Evolutionary conservation across 2,888 invertebrate species (phyloP).

Genomic region (Colostygia pectinataria): DNA sequence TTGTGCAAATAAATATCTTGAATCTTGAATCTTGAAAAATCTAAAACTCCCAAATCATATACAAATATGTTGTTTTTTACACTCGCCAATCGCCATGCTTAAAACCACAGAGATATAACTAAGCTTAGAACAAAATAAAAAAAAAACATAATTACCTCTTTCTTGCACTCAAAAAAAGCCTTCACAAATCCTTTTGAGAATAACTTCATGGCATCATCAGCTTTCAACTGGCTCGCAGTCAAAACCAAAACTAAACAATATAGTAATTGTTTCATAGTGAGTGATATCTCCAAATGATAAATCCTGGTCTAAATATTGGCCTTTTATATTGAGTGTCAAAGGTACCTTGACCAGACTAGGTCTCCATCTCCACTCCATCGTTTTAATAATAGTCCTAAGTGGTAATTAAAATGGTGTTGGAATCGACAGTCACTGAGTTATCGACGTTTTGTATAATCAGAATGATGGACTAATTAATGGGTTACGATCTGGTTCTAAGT

Average conservation of each 20-base stretch:
- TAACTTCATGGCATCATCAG: slow-evolving; percentile 53
- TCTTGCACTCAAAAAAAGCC: slow-evolving; percentile 57
- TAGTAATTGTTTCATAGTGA: slow-evolving; percentile 14
- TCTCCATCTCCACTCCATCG: too few relatives aligned
- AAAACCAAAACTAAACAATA: slow-evolving; percentile 34
- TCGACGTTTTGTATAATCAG: slow-evolving; percentile 7
- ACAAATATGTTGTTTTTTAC: too few relatives aligned
- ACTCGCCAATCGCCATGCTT: too few relatives aligned
- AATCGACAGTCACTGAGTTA: slow-evolving; percentile 3
- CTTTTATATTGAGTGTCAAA: slow-evolving; percentile 2
- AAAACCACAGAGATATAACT: too few relatives aligned
- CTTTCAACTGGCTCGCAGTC: slow-evolving; percentile 34
- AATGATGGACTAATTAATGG: background rate
- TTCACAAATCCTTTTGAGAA: slow-evolving; percentile 58
- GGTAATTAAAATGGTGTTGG: background rate
- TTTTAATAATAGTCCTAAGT: background rate
- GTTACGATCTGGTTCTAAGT: too few relatives aligned
- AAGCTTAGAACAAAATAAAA: slow-evolving; percentile 44
- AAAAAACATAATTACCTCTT: slow-evolving; percentile 51
- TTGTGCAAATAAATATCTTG: too few relatives aligned
- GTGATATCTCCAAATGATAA: slow-evolving; percentile 11
- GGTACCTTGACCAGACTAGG: background rate
- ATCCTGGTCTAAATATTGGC: background rate
- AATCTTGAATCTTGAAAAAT: too few relatives aligned
- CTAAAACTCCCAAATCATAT: too few relatives aligned